phyloP scores from a whole-genome alignment of 2,888 invertebrate species.

The Horisme vitalbata region DNA sequence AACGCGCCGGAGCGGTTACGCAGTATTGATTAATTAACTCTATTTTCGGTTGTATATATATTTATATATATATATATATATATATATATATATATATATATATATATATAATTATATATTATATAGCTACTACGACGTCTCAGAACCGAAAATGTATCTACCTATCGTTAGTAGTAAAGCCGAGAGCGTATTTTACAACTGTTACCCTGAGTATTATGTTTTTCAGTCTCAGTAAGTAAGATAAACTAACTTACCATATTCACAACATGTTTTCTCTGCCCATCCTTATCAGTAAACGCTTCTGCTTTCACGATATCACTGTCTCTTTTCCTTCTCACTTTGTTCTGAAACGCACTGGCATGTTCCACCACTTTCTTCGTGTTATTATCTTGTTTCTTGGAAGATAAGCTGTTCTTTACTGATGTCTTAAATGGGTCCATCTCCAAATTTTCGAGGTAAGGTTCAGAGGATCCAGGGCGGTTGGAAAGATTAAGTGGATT shows the following conservation, averaged over 20 bases:
- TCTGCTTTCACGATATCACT: constrained; percentile 89
- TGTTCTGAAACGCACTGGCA: constrained; percentile 60
- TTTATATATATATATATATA: too few relatives aligned
- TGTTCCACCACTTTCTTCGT: constrained; percentile 55
- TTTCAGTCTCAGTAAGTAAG: neutral
- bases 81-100: too few relatives aligned
- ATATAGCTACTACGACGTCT: too few relatives aligned
- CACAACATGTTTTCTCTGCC: constrained; percentile 87
- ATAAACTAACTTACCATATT: constrained; percentile 84
- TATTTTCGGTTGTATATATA: too few relatives aligned
- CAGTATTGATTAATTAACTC: too few relatives aligned
- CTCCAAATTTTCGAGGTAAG: constrained; percentile 75
- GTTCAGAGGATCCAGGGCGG: constrained; percentile 70
- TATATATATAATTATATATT: too few relatives aligned
- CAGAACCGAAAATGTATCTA: too few relatives aligned
- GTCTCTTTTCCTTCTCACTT: constrained; percentile 84
- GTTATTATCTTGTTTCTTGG: constrained; percentile 62
- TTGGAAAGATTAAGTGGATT: constrained; percentile 85
- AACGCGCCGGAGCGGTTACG: too few relatives aligned
- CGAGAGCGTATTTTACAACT: too few relatives aligned
- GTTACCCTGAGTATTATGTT: too few relatives aligned
- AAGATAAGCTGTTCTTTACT: constrained; percentile 64
- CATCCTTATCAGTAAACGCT: constrained; percentile 85
- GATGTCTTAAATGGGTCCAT: constrained; percentile 65
- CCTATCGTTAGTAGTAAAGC: too few relatives aligned